Evolutionary conservation across 30 jellyfish, hydroid and myxozoan species (phyloP).

Genomic region (Hydra vulgaris): DNA sequence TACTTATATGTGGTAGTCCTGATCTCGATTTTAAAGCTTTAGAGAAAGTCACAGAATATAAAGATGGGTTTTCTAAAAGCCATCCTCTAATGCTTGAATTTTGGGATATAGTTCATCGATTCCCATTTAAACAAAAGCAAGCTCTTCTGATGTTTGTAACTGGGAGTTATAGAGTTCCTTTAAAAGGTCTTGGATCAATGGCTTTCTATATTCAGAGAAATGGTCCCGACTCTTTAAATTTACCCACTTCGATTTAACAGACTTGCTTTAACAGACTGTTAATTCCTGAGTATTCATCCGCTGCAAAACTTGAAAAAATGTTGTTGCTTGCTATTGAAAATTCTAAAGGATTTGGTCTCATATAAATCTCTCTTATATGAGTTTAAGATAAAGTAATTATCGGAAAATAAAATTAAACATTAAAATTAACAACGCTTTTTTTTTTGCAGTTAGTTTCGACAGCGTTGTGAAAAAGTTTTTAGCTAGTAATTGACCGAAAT

Average conservation of each 20-base stretch:
- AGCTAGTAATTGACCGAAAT: too few species aligned
- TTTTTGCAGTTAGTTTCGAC: too few species aligned
- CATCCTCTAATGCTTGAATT: conserved; percentile 53
- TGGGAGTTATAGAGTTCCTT: conserved; percentile 95
- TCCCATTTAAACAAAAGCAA: conserved; percentile 54
- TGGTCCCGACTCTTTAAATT: conserved; percentile 79
- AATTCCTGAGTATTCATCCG: conserved; percentile 54
- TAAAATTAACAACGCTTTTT: too few species aligned
- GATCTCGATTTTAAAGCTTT: conserved; percentile 71
- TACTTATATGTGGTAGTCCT: conserved; percentile 84
- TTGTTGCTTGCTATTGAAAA: conserved; percentile 70
- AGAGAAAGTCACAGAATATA: conserved; percentile 63
- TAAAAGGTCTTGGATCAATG: conserved; percentile 63
- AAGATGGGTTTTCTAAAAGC: conserved; percentile 51
- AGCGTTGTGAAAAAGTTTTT: too few species aligned
- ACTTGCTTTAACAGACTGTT: conserved; percentile 83
- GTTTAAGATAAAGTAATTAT: too few species aligned
- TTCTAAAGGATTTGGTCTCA: conserved; percentile 87
- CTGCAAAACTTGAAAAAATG: conserved; percentile 43
- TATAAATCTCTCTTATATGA: too few species aligned
- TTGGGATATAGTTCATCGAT: conserved; percentile 58
- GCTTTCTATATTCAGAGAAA: conserved; percentile 65
- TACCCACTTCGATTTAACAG: conserved; percentile 93
- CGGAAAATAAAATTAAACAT: too few species aligned
- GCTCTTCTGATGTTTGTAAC: conserved; percentile 76